Evolutionary conservation across 2,113 vertebrate genomes (phyloP).

Genomic region (Monarcha castaneiventris): DNA sequence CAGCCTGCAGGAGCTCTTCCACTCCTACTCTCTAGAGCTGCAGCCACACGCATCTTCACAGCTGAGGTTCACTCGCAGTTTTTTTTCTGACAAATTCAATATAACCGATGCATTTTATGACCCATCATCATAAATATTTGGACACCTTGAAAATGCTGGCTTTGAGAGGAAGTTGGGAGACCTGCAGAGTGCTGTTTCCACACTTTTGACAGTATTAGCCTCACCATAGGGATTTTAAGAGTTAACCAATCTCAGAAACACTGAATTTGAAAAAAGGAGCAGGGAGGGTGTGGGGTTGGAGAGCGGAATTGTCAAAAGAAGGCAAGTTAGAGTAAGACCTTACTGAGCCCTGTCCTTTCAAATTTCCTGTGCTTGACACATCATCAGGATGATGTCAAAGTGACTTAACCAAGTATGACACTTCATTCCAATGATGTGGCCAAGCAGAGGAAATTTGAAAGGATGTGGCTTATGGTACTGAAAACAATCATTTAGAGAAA

Average conservation of each 20-base stretch:
- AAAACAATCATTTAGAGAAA: constrained; percentile 42
- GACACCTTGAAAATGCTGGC: background rate
- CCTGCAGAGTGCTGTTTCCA: background rate
- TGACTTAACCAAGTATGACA: constrained; percentile 35
- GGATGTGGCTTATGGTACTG: constrained; percentile 27
- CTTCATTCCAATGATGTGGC: constrained; percentile 58
- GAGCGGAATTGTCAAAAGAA: background rate
- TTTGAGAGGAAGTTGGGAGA: constrained; percentile 11
- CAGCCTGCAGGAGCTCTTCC: background rate
- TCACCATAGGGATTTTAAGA: background rate
- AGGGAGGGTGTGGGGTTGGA: background rate
- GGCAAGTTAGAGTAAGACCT: constrained; percentile 31
- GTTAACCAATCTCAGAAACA: constrained; percentile 32
- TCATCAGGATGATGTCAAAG: constrained; percentile 51
- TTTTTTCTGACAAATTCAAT: background rate
- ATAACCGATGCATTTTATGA: background rate
- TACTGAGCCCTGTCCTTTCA: constrained; percentile 11
- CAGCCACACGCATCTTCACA: background rate
- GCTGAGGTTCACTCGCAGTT: background rate
- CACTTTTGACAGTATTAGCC: background rate
- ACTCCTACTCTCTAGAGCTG: background rate
- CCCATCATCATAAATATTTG: background rate
- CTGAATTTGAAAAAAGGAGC: background rate
- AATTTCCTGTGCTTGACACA: constrained; percentile 58
- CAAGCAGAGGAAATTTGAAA: constrained; percentile 46